Base-by-base conservation (phyloP, 1,140 invertebrate genomes). In the Nymphalis io region DNA sequence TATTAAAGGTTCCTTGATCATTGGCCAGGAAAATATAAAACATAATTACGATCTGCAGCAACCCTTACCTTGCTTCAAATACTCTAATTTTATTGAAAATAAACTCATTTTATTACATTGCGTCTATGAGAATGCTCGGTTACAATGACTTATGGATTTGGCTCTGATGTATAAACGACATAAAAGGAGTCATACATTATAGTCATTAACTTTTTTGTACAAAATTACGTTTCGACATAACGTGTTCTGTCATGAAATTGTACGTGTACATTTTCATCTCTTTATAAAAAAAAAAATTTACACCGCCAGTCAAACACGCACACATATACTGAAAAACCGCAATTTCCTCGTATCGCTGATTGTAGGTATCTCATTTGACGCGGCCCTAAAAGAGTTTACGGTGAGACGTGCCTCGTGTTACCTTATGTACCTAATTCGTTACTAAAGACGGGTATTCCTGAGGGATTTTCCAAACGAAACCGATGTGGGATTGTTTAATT, bases 401-500 rank as follows among this genome's bases (percentile, higher is more conserved):
- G 61, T 71, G 65, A 72, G 70, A 76, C 72, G 74, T 80, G 75
- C 72, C 58, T 44, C 64, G 66, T 68, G 74, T 79, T 82, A 76
- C 77, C 78, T 86, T 84, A 82, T 85, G 76, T 80, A 67, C 69
- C 66, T 74, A 84, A 82, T 83, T 81, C 68, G 76, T 82, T 80
- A 80, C 76, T 74, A 73, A 79, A 76, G 69, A 70, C 63, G 75
- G 79, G 66, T 60, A 75, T 75, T 78, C 80, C 75, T 59, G 39
- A 13, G 84, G 82, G 83, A 83, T 78, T 76, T 77, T 75, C 79
- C 76, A 76, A 77, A 78, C 78, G 75, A 75, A 75, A 77, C 73
- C 77, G 79, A 77, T 82, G 78, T 80, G 78, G 82, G 79, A 83
- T 82, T 87, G 85, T 89, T 89, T 89, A 89, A 89, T 89, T 89